These are phyloP conservation scores for Drosophila pseudoananassae DNA, from an alignment of 1,140 invertebrate genomes.

Conservation along the genomic window DNA sequence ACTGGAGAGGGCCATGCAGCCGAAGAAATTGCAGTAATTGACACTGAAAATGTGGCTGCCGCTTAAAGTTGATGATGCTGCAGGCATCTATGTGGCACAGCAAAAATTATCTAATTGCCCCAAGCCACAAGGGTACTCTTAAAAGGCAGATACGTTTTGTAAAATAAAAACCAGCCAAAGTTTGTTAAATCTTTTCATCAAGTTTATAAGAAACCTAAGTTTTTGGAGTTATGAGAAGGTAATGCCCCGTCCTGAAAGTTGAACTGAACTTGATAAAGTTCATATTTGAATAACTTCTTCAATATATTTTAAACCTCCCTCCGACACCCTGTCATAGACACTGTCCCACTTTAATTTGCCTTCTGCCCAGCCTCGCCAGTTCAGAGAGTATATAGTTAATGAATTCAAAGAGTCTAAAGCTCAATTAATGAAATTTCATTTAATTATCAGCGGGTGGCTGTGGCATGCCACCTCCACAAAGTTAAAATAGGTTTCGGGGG, in stretches of 20 bases:
- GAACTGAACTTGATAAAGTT: too few species aligned
- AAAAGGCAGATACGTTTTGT: neutral
- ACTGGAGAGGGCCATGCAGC: conserved; percentile 6
- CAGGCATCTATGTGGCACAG: conserved; percentile 38
- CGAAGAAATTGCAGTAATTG: conserved; percentile 65
- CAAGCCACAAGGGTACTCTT: neutral
- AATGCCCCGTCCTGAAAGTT: too few species aligned
- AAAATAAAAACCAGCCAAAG: too few species aligned
- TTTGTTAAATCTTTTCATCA: too few species aligned
- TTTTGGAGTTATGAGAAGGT: too few species aligned
- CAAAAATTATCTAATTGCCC: conserved; percentile 56
- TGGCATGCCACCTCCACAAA: conserved; percentile 8
- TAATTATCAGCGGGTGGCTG: conserved; percentile 58
- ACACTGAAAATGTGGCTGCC: conserved; percentile 64
- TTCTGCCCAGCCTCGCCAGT: neutral
- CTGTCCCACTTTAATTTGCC: conserved; percentile 14
- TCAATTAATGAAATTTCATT: conserved; percentile 78
- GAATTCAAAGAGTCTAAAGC: conserved; percentile 58
- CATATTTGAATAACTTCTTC: too few species aligned
- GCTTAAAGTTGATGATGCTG: conserved; percentile 52
- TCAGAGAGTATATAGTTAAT: conserved; percentile 40
- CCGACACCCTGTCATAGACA: neutral
- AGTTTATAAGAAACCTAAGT: too few species aligned
- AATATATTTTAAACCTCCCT: neutral
- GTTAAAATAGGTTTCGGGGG: conserved; percentile 2